Evolutionary conservation across 2,888 invertebrate species (phyloP).

Genomic region (Caenorhabditis sp.): DNA sequence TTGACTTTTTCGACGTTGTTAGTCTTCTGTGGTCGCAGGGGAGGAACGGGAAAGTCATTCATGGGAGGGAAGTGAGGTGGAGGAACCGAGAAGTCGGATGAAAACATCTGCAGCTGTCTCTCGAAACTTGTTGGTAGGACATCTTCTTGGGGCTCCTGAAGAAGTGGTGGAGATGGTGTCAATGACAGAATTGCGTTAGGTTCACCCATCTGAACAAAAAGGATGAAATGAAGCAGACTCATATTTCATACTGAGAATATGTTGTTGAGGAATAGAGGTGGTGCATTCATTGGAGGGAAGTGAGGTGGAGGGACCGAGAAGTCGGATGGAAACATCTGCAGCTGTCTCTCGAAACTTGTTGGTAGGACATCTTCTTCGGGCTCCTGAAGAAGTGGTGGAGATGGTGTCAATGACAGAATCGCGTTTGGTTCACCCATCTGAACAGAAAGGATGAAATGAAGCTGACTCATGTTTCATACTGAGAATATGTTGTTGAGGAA

Average conservation of each 20-base stretch:
- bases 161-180: constrained; percentile 22
- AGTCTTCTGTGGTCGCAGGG: not conserved
- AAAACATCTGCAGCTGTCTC: constrained; percentile 32
- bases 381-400: not conserved
- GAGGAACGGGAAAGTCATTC: not conserved
- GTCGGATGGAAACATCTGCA: constrained; percentile 30
- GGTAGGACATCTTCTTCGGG: constrained; percentile 22
- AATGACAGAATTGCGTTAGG: constrained; percentile 63
- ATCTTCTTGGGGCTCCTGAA: constrained; percentile 11
- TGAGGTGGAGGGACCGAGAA: constrained; percentile 34
- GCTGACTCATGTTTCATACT: constrained; percentile 1
- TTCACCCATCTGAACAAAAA: constrained; percentile 45
- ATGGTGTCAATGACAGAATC: constrained; percentile 58
- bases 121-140: constrained; percentile 20
- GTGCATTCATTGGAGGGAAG: not conserved
- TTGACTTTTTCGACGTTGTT: constrained; percentile 51
- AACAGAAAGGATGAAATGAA: constrained; percentile 13
- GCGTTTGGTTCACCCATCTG: constrained; percentile 62
- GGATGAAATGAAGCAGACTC: constrained; percentile 2
- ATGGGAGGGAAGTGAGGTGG: constrained; percentile 13
- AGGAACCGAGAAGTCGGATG: constrained; percentile 29
- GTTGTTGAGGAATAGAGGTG: not conserved
- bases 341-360: constrained; percentile 26
- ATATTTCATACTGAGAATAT: constrained; percentile 19
- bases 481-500: constrained; percentile 12